Percentiles rank a stretch among this genome's conserved stretches.
Evolutionary conservation across 92 coral and sea anemone species (phyloP).

Genomic region (Meandrina meandrites): DNA sequence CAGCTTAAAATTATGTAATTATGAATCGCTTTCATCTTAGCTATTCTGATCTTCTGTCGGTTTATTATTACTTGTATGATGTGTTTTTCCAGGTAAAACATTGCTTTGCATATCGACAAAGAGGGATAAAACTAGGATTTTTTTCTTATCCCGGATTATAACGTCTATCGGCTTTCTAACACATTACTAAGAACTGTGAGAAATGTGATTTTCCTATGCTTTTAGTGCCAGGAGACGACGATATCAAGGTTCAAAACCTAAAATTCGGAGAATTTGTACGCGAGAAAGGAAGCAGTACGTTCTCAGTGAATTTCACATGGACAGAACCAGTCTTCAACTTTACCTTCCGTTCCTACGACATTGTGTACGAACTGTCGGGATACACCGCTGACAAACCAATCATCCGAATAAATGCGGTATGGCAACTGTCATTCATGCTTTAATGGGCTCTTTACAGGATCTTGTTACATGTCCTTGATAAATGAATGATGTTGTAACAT

Average conservation of each 20-base stretch:
- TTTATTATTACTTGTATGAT: too few species aligned
- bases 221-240: constrained; percentile 14
- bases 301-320: constrained; percentile 27
- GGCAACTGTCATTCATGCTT: background rate
- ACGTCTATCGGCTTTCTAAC: background rate
- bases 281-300: constrained; percentile 3
- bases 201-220: background rate
- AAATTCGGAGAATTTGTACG: background rate
- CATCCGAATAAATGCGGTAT: background rate
- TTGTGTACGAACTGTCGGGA: constrained; percentile 19
- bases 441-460: background rate
- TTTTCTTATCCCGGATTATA: too few species aligned
- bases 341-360: background rate
- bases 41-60: too few species aligned
- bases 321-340: constrained; percentile 29
- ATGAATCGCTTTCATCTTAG: too few species aligned
- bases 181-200: too few species aligned
- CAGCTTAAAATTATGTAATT: too few species aligned
- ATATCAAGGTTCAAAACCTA: background rate
- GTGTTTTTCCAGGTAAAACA: too few species aligned
- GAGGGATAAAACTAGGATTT: too few species aligned
- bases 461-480: background rate
- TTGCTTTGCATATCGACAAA: too few species aligned
- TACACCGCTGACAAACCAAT: background rate
- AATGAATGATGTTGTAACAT: too few species aligned